Conservation (phyloP, 2,113 vertebrate genomes). For the Podiceps cristatus region DNA sequence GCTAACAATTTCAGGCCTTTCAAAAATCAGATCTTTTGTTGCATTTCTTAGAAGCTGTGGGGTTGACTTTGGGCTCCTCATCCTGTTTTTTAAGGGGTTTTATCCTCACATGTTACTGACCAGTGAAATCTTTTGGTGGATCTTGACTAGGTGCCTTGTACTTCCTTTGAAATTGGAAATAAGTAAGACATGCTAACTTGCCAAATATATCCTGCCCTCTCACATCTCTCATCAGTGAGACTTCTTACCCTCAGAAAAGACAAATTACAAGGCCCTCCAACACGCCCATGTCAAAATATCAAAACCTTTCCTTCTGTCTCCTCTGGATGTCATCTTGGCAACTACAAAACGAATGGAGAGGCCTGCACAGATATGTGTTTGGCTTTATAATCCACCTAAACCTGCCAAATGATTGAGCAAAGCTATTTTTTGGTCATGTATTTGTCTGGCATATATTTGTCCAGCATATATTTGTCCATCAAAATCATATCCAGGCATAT, state of each 20-base stretch:
- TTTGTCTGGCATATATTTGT: neutral
- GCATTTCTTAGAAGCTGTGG: neutral
- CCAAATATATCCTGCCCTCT: neutral
- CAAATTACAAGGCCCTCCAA: neutral
- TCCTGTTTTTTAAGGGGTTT: neutral
- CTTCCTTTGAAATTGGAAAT: neutral
- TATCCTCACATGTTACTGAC: neutral
- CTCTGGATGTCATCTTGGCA: neutral
- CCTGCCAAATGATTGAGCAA: neutral
- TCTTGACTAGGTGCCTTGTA: neutral
- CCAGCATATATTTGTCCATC: neutral
- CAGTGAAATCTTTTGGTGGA: neutral
- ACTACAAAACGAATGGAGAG: neutral
- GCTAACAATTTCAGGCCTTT: neutral
- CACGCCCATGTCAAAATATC: neutral
- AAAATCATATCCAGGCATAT: neutral
- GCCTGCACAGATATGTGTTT: neutral
- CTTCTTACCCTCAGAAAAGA: neutral
- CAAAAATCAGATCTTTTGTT: neutral
- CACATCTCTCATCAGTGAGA: neutral
- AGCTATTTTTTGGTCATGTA: neutral
- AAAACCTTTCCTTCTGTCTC: neutral
- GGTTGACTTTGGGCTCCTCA: neutral
- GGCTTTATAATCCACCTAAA: neutral
- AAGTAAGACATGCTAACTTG: neutral